Percentiles rank a stretch among this genome's conserved stretches.
Evolutionary conservation across 1,140 invertebrate species (phyloP).

Genomic region (Zaprionus vittiger): DNA sequence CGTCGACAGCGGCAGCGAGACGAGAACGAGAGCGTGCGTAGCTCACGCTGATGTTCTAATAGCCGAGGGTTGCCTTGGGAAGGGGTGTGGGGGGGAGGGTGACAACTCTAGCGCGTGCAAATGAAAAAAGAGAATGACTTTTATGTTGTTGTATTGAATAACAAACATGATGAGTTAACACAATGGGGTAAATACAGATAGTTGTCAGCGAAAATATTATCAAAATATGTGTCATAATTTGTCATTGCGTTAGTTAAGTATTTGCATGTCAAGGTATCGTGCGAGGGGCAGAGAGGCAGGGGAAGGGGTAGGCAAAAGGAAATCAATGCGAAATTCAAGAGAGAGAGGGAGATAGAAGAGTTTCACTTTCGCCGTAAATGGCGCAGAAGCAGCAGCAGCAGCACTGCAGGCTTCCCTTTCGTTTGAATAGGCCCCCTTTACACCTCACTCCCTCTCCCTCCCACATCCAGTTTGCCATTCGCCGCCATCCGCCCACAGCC

Average conservation of each 20-base stretch:
- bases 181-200: neutral
- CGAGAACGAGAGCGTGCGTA: constrained; percentile 20
- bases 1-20: constrained; percentile 11
- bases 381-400: constrained; percentile 25
- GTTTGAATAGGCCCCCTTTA: constrained; percentile 28
- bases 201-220: constrained; percentile 16
- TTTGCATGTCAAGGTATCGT: constrained; percentile 38
- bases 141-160: constrained; percentile 18
- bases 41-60: constrained; percentile 22
- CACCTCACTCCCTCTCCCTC: neutral
- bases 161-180: constrained; percentile 27
- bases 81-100: neutral
- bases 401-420: constrained; percentile 64
- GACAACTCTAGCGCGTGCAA: constrained; percentile 49
- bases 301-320: constrained; percentile 16
- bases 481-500: constrained; percentile 37
- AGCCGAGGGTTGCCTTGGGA: neutral
- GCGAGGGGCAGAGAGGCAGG: no score
- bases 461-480: constrained; percentile 14
- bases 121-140: constrained; percentile 40
- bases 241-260: constrained; percentile 29
- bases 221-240: constrained; percentile 46
- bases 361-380: constrained; percentile 56
- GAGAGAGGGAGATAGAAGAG: neutral
- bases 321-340: constrained; percentile 22